These are phyloP conservation scores for Mesochorus sp. DNA, from an alignment of 2,888 invertebrate species.

Conservation along the genomic window DNA sequence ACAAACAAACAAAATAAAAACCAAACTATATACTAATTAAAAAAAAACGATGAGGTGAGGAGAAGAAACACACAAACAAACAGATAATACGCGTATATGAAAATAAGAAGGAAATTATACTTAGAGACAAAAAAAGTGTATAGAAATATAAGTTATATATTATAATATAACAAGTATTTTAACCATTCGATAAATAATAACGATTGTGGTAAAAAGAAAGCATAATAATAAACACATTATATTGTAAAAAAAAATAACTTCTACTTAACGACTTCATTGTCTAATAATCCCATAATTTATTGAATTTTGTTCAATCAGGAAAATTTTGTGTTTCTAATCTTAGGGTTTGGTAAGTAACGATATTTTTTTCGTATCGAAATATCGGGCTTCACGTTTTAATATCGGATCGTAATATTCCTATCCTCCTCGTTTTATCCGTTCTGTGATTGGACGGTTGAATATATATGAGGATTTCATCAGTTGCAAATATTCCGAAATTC, in stretches of 20 bases:
- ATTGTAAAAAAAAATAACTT: conserved; percentile 71
- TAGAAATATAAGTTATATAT: conserved; percentile 76
- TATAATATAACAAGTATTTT: conserved; percentile 69
- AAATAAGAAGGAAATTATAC: conserved; percentile 57
- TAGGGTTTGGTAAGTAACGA: too few species aligned
- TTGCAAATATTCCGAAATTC: too few species aligned
- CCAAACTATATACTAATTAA: conserved; percentile 16
- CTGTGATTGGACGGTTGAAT: too few species aligned
- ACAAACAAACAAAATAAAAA: conserved; percentile 13
- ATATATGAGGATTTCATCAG: too few species aligned
- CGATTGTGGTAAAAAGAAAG: conserved; percentile 78
- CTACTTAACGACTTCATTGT: conserved; percentile 10
- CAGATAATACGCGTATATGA: conserved; percentile 43
- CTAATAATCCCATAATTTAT: background rate
- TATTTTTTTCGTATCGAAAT: too few species aligned
- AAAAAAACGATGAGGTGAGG: background rate
- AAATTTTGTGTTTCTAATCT: too few species aligned
- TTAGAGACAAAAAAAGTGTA: conserved; percentile 75
- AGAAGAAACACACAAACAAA: conserved; percentile 30
- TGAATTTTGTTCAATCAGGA: too few species aligned
- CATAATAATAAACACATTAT: conserved; percentile 80
- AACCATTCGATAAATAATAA: conserved; percentile 66
- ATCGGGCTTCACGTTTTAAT: too few species aligned
- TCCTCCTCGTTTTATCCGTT: too few species aligned
- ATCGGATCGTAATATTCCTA: too few species aligned